Base-by-base conservation (phyloP, 2,888 invertebrate species). In the Sarcophaga rosellei region DNA sequence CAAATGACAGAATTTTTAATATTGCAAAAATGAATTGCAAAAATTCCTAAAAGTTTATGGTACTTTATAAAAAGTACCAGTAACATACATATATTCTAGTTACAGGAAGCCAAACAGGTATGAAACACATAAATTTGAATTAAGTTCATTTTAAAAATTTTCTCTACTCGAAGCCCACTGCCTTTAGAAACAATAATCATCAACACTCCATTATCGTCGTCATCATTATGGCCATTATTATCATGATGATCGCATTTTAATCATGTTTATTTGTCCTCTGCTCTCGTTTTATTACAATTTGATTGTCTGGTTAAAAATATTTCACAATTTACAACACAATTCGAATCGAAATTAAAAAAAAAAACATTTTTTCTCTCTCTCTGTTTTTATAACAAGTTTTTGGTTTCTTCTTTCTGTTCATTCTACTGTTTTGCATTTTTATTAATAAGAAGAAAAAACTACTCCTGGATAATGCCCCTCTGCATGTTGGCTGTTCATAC, bases 271-370 rank as follows among this genome's bases (percentile, higher is more conserved):
- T 78, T 80, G 65, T 79, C 70, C 63, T 80, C 75, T 80, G 75
- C 70, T 75, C 79, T 80, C 61, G 21, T 84, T 84, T 84, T 80
- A 84, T 76, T 72, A 66, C 75, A 76, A 72, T 84, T 84, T 84
- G 70, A 84, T 84, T 74, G 79, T 70, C 47, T 72, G 62, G 35
- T 20, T 10, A 72, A 65, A 73, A 82, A 59, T 25, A 77, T 68
- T 74, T 74, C 73, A 20, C 23, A 53, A 35, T 78, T 78, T 78
- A 63, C 44, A 75, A 80, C 70, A 70, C 75, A 79, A 75, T 75
- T 84, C 17, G 84, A 47, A 70, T 35, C 70, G 53, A 75, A 70
- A 65, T 61, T 47, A 25, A 35, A 35, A 6, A 35, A 35, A 35
- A 35, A 35, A 35, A 35, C 10, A 35, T 35, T 35, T 35, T 35